A percentile compares a stretch with the other conserved stretches of the same genome.
Evolutionary conservation across 2,888 invertebrate genomes (phyloP).

Genomic region (Neoaliturus tenellus): DNA sequence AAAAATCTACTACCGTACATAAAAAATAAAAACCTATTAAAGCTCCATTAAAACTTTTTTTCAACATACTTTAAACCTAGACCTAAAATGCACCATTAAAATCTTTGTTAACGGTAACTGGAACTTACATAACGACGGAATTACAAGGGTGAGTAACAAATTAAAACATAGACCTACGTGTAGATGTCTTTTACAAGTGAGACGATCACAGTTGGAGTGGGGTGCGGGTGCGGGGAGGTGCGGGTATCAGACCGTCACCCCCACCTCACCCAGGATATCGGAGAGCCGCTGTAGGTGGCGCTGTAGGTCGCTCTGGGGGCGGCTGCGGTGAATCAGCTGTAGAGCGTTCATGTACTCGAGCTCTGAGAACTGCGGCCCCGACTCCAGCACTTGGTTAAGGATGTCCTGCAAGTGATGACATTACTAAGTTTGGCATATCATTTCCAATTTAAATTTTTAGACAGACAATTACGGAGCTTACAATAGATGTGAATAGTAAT

Average conservation of each 20-base stretch:
- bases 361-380: conserved; percentile 91
- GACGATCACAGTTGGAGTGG: background rate
- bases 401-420: conserved; percentile 84
- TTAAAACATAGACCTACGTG: background rate
- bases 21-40: background rate
- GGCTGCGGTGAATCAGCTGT: conserved; percentile 79
- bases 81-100: background rate
- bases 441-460: no score
- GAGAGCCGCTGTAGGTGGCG: conserved; percentile 87
- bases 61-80: background rate
- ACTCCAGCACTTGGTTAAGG: conserved; percentile 87
- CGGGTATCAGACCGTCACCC: conserved; percentile 80
- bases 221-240: background rate
- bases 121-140: background rate
- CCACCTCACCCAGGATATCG: conserved; percentile 89
- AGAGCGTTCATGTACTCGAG: conserved; percentile 92
- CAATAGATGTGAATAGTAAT: no score
- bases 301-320: conserved; percentile 67
- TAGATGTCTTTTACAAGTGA: background rate
- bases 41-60: background rate
- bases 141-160: background rate
- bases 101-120: background rate
- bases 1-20: background rate
- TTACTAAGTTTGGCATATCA: no score
- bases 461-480: no score